A percentile compares a stretch with the other conserved stretches of the same genome.
Conservation (phyloP, 1,140 invertebrate genomes). For the Drosophila sturtevanti region DNA sequence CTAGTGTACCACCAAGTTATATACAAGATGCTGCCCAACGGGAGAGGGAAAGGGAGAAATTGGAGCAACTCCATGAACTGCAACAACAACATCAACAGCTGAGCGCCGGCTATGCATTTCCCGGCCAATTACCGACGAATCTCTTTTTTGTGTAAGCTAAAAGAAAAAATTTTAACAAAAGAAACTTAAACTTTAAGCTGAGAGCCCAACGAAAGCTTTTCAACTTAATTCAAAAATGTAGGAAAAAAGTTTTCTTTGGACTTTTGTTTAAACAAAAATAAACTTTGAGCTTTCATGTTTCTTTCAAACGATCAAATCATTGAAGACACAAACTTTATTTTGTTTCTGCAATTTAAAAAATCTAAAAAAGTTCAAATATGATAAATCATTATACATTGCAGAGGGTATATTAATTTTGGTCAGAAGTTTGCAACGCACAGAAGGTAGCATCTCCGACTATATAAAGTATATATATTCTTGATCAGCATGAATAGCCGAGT, state of each 20-base stretch:
- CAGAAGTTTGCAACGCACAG: too few species aligned
- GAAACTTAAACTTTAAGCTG: background rate
- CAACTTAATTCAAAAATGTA: background rate
- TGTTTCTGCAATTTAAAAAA: background rate
- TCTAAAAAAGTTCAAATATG: too few species aligned
- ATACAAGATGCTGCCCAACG: constrained; percentile 55
- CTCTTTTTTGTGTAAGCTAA: constrained; percentile 56
- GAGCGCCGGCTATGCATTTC: constrained; percentile 63
- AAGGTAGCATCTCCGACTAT: too few species aligned
- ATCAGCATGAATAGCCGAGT: too few species aligned
- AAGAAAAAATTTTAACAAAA: too few species aligned
- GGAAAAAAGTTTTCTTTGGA: background rate
- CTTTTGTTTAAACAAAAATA: background rate
- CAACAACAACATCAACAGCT: constrained; percentile 63
- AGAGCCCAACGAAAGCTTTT: background rate
- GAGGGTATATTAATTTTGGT: too few species aligned
- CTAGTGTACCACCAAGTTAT: constrained; percentile 64
- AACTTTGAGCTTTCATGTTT: background rate
- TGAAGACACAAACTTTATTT: constrained; percentile 3
- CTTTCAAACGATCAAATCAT: background rate
- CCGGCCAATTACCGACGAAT: constrained; percentile 34
- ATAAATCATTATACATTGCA: too few species aligned
- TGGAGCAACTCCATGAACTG: constrained; percentile 45
- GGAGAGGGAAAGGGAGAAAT: constrained; percentile 37
- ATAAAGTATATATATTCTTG: too few species aligned